Base-by-base conservation (phyloP, 1,140 invertebrate genomes). In the Micrasema longulum region DNA sequence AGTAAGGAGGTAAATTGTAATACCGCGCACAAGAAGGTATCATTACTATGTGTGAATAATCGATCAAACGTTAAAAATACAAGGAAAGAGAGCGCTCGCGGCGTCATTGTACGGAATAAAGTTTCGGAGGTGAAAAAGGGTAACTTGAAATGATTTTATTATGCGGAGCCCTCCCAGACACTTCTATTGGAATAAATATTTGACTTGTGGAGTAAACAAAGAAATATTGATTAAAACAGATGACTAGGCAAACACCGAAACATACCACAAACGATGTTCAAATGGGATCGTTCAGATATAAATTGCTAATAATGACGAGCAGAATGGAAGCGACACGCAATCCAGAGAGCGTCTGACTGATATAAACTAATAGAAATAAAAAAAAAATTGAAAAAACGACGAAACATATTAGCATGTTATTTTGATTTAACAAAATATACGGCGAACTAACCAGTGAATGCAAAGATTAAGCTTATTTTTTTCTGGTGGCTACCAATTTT, bases 251-350 rank as follows among this genome's bases (percentile, higher is more conserved):
- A 60, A 60, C 50, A 35, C 5, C 36, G 6, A 23, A 60, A 11
- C 16, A 22, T 0, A 12, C 47, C 11, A 50, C 47, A 22, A 41
- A 41, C 18, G 55, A 20, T 20, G n/a, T 22, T 60, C 55, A 38
- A 41, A 60, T 18, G 12, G 20, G 36, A 35, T 38, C 55, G 41
- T 38, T 41, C 35, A 60, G 14, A 57, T n/a, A n/a, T 57, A 57
- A 57, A 57, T 16, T 31, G 53, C 18, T 60, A 20, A 60, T 60
- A 38, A 38, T 60, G 55, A 38, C 31, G 35, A 35, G 16, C 36
- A 31, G 35, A 60, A 41, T 23, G 55, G 35, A 10, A 20, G 20
- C 60, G 18, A 55, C 69, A 71, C 64, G 69, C 69, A 55, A 71
- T 71, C 47, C 23, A 35, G 38, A 38, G 22, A 16, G 12, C 26